Evolutionary conservation across 2,797 vertebrate genomes (phyloP).

Genomic region (Lagocephalus sceleratus): DNA sequence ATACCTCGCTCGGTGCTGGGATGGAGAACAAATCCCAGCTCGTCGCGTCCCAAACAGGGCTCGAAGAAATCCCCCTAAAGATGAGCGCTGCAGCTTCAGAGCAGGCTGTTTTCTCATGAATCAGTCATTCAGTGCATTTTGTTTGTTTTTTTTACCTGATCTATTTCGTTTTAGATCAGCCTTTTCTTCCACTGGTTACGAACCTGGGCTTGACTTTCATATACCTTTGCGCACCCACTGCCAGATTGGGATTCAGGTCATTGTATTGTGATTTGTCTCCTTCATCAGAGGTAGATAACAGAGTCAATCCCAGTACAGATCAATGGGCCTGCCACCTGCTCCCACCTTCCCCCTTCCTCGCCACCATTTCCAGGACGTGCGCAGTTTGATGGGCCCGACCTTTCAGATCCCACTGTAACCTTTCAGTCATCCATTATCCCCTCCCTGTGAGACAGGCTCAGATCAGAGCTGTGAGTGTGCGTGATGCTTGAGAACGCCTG

Average conservation of each 20-base stretch:
- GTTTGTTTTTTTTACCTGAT: too few relatives aligned
- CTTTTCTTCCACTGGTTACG: not conserved
- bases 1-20: conserved; percentile 30
- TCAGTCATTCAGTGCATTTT: not conserved
- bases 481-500: conserved; percentile 12
- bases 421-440: conserved; percentile 12
- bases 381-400: conserved; percentile 29
- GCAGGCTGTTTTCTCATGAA: conserved; percentile 20
- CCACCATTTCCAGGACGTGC: conserved; percentile 27
- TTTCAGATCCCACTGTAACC: conserved; percentile 28
- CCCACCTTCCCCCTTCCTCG: conserved; percentile 16
- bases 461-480: conserved; percentile 7
- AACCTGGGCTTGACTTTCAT: conserved; percentile 29
- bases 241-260: conserved; percentile 20
- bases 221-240: conserved; percentile 20
- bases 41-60: conserved; percentile 50
- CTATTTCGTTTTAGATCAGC: not conserved
- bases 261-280: conserved; percentile 33
- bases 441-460: conserved; percentile 6
- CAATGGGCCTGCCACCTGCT: conserved; percentile 42
- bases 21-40: conserved; percentile 47
- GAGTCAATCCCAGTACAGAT: conserved; percentile 27
- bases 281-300: conserved; percentile 29
- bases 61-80: conserved; percentile 34
- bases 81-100: conserved; percentile 44